Conservation (phyloP, 2,113 vertebrate genomes). For the Gulo gulo region DNA sequence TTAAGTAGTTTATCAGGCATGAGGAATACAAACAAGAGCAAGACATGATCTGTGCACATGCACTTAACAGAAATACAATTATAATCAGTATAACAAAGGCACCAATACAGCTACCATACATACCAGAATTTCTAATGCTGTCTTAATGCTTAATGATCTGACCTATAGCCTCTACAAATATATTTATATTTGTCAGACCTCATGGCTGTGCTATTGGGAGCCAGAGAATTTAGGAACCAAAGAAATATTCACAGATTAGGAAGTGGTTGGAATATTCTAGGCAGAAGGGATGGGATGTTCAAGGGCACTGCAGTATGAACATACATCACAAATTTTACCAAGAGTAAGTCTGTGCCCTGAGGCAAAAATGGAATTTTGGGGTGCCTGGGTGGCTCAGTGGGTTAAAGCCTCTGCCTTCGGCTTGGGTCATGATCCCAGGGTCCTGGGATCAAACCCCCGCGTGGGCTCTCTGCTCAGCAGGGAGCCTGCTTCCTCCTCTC, state of each 20-base stretch:
- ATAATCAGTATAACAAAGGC: not conserved
- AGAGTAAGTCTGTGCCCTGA: not conserved
- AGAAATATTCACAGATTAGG: not conserved
- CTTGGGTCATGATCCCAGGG: too few relatives aligned
- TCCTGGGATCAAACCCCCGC: too few relatives aligned
- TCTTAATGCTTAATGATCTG: not conserved
- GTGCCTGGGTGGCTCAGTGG: too few relatives aligned
- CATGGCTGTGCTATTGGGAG: not conserved
- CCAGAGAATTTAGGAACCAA: not conserved
- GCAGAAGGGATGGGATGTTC: not conserved
- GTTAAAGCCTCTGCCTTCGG: too few relatives aligned
- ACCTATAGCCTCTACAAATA: not conserved
- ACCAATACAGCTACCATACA: fast-evolving
- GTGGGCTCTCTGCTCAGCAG: too few relatives aligned
- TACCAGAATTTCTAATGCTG: not conserved
- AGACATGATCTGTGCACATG: not conserved
- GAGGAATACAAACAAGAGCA: not conserved
- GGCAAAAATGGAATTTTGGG: not conserved
- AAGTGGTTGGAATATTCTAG: not conserved
- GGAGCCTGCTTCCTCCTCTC: too few relatives aligned
- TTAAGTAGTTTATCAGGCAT: not conserved
- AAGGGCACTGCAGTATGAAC: not conserved
- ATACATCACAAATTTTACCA: not conserved
- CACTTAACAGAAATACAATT: not conserved
- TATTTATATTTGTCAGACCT: not conserved